Conservation (phyloP, 1,140 invertebrate genomes). For the Conus betulinus region DNA sequence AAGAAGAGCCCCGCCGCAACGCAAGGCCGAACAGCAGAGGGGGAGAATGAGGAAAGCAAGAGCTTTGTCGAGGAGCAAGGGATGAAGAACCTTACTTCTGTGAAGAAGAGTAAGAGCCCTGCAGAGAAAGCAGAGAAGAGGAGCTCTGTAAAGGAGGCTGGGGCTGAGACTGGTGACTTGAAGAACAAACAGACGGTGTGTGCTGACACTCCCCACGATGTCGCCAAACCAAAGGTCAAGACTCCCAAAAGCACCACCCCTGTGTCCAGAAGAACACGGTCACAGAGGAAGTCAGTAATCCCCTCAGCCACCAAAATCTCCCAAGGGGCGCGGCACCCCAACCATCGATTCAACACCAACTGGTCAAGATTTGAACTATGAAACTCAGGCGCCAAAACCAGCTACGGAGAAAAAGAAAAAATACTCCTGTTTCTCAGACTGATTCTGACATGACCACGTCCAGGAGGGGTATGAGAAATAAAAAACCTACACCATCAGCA, state of each 20-base stretch:
- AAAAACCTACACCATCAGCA: neutral
- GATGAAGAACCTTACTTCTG: neutral
- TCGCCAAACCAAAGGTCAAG: neutral
- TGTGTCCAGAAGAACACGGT: neutral
- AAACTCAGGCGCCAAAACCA: neutral
- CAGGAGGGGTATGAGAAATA: neutral
- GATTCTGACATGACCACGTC: neutral
- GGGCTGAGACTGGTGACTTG: neutral
- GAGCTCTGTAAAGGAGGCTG: neutral
- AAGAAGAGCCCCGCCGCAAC: neutral
- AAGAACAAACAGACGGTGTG: neutral
- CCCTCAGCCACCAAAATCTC: neutral
- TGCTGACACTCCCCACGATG: neutral
- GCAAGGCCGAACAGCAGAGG: neutral
- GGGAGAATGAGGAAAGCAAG: neutral
- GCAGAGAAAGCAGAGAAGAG: neutral
- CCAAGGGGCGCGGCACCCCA: neutral
- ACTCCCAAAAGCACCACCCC: neutral
- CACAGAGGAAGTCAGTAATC: neutral
- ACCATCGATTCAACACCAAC: too few relatives aligned
- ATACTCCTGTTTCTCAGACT: neutral
- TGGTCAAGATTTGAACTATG: too few relatives aligned
- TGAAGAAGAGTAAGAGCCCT: neutral
- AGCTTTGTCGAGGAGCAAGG: neutral
- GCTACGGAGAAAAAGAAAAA: neutral